phyloP scores from a whole-genome alignment of 2,888 invertebrate genomes.

The Oligia fasciuncula region DNA sequence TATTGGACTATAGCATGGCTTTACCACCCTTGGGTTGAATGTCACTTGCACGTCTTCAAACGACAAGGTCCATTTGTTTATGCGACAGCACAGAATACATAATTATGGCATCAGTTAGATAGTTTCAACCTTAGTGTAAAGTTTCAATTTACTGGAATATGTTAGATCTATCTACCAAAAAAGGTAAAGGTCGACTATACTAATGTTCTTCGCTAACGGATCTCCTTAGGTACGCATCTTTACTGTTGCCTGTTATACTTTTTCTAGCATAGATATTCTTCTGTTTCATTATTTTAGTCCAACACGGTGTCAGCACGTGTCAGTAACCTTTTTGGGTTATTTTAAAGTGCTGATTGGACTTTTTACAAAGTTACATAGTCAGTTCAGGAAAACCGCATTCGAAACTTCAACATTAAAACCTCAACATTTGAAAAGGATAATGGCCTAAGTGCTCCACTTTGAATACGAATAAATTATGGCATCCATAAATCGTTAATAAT shows the following conservation, averaged over 20 bases:
- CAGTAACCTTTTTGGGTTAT: background rate
- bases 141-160: background rate
- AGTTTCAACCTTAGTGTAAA: background rate
- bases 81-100: background rate
- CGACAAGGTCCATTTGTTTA: background rate
- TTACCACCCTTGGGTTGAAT: background rate
- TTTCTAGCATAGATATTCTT: background rate
- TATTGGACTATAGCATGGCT: background rate
- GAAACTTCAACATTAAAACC: constrained; percentile 13
- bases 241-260: background rate
- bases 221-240: background rate
- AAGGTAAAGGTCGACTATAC: background rate
- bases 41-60: background rate
- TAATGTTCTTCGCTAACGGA: background rate
- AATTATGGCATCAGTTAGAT: background rate
- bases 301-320: background rate
- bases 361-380: background rate
- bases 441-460: background rate
- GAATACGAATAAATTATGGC: background rate
- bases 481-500: background rate
- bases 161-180: background rate
- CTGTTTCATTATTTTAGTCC: background rate
- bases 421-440: constrained; percentile 14
- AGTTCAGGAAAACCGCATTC: constrained; percentile 39
- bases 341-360: background rate